These are phyloP conservation scores for Alligator mississippiensis DNA, from an alignment of 2,113 vertebrate species.

Conservation along the genomic window DNA sequence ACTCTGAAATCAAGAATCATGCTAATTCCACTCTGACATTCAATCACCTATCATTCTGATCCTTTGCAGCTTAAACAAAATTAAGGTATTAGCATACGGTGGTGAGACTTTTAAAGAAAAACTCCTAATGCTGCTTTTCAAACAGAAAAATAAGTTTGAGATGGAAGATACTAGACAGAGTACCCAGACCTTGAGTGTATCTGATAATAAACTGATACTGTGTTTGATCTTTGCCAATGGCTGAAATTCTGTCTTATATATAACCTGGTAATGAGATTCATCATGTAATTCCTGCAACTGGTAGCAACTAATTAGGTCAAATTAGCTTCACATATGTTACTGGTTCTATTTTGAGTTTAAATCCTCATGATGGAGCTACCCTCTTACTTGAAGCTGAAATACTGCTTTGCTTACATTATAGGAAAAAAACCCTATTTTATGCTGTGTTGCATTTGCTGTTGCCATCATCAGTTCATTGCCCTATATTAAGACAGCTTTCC, in stretches of 20 bases:
- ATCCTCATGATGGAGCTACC: slow-evolving; percentile 18
- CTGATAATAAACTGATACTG: neutral
- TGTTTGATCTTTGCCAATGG: neutral
- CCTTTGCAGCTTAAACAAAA: neutral
- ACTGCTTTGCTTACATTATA: neutral
- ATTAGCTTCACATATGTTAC: slow-evolving; percentile 63
- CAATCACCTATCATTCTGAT: neutral
- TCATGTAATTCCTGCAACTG: slow-evolving; percentile 39
- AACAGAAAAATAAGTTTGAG: neutral
- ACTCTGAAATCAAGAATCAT: slow-evolving; percentile 10
- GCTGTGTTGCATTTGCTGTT: neutral
- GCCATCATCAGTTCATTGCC: neutral
- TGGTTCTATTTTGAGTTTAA: slow-evolving; percentile 57
- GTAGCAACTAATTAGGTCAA: slow-evolving; percentile 69
- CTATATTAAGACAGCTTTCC: slow-evolving; percentile 6
- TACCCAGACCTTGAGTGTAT: neutral
- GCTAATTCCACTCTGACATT: neutral
- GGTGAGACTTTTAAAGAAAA: neutral
- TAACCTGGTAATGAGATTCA: slow-evolving; percentile 66
- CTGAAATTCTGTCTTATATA: slow-evolving; percentile 19
- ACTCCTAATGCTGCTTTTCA: neutral
- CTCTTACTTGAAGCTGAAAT: neutral
- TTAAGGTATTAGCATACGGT: neutral
- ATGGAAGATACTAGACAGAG: neutral
- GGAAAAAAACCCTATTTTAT: neutral